These are phyloP conservation scores for Calcarius lapponicus DNA, from an alignment of 2,797 vertebrate species.

Conservation along the genomic window DNA sequence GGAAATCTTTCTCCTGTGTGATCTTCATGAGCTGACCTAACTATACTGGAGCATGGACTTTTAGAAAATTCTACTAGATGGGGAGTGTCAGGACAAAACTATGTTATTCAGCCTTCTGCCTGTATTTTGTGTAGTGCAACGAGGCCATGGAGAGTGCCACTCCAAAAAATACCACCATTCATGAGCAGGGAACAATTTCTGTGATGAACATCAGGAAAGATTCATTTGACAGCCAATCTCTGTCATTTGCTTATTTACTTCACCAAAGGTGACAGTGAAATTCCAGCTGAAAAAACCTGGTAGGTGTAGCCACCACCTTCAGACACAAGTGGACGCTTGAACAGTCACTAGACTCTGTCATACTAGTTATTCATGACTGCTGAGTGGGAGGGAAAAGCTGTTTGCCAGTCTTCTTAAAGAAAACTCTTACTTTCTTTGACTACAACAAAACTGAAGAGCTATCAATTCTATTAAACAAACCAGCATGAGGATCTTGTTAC, in stretches of 20 bases:
- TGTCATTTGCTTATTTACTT: neutral
- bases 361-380: neutral
- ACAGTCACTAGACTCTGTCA: neutral
- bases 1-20: neutral
- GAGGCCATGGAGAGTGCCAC: neutral
- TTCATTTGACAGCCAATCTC: neutral
- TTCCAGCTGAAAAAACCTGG: neutral
- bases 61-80: neutral
- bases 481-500: fast-evolving
- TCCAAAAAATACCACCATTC: neutral
- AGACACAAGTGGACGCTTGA: neutral
- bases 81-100: neutral
- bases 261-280: neutral
- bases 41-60: neutral
- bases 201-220: neutral
- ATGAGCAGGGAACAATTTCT: neutral
- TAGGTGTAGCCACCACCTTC: neutral
- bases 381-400: neutral
- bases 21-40: neutral
- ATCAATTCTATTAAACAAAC: neutral
- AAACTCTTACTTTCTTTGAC: neutral
- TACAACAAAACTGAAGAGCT: neutral
- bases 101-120: neutral
- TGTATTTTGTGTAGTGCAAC: neutral
- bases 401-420: neutral